Percentiles rank a stretch among this genome's conserved stretches.
Conservation (phyloP, 2,113 vertebrate genomes). For the Istiophorus platypterus region DNA sequence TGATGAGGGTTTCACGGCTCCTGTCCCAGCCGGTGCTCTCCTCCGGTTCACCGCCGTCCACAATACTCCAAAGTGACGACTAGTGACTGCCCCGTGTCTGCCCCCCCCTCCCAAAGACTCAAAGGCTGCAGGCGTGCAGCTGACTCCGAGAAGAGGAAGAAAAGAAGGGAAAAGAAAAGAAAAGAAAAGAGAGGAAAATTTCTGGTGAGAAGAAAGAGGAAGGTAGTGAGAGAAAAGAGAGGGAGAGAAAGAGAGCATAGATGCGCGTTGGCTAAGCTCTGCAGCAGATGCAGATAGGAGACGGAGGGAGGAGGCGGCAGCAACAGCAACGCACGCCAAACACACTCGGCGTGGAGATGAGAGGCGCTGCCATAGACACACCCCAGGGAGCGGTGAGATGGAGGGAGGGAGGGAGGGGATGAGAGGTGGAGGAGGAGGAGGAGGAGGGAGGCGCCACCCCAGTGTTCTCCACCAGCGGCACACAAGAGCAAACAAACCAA, state of each 20-base stretch:
- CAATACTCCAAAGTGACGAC: slow-evolving; percentile 73
- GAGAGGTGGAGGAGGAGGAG: slow-evolving; percentile 13
- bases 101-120: slow-evolving; percentile 12
- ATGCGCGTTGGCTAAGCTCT: slow-evolving; percentile 73
- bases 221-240: slow-evolving; percentile 18
- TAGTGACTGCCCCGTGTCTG: slow-evolving; percentile 54
- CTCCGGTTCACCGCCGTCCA: slow-evolving; percentile 63
- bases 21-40: slow-evolving; percentile 70
- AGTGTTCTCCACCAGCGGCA: slow-evolving; percentile 60
- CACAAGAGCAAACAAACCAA: slow-evolving; percentile 68
- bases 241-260: slow-evolving; percentile 27
- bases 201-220: slow-evolving; percentile 7
- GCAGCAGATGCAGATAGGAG: slow-evolving; percentile 78
- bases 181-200: not conserved
- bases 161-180: not conserved
- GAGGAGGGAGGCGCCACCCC: slow-evolving; percentile 45
- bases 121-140: slow-evolving; percentile 42
- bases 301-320: slow-evolving; percentile 62
- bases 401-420: slow-evolving; percentile 31
- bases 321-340: slow-evolving; percentile 36
- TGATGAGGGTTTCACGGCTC: slow-evolving; percentile 80
- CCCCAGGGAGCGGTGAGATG: slow-evolving; percentile 75
- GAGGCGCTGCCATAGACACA: slow-evolving; percentile 76
- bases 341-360: slow-evolving; percentile 38
- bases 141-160: slow-evolving; percentile 28